Base-by-base conservation (phyloP, 2,888 invertebrate species). In the Hirtodrosophila confusa region DNA sequence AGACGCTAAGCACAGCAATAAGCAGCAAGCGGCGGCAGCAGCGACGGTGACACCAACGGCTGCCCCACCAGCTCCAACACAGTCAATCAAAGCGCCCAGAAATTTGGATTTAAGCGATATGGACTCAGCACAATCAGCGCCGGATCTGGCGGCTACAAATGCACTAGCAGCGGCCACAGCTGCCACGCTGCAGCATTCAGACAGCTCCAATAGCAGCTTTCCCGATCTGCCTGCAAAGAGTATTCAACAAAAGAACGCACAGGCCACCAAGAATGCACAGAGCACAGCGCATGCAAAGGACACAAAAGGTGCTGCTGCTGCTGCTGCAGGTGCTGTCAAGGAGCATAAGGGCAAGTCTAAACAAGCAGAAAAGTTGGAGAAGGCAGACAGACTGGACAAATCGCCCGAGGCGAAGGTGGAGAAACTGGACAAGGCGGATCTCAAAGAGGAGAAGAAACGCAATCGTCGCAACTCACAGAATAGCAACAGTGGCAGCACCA, bases 361-460 rank as follows among this genome's bases (percentile, higher is more conserved):
- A 53, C 24, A 48, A 11, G 47, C 92, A 56, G 93, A 93, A 37
- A 92, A 92, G 56, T 91, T 91, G 23, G 94, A 94, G 72, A 94
- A 94, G 69, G 93, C 93, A 69, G 93, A 94, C 35, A 94, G 94
- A 70, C 7, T 65, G 17, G 78, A 75, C 27, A 75, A 69, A 43
- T 70, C 80, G 3, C 74, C 68, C 33, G 82, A 78, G 5, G 36
- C 71, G 5, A 78, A 90, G 91, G 92, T 68, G 92, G 93, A 49
- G 92, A 84, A 79, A 49, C 35, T 92, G 49, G 93, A 93, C 43
- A 92, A 92, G 50, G 90, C 91, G 11, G 94, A 94, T 1, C 57
- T 65, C 71, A 94, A 94, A 68, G 93, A 93, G 73, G 93, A 94
- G 39, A 94, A 95, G 73, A 94, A 94, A 86, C 87, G 89, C 0